Conservation (phyloP, 1,140 invertebrate genomes). For the Diachasmimorpha longicaudata region DNA sequence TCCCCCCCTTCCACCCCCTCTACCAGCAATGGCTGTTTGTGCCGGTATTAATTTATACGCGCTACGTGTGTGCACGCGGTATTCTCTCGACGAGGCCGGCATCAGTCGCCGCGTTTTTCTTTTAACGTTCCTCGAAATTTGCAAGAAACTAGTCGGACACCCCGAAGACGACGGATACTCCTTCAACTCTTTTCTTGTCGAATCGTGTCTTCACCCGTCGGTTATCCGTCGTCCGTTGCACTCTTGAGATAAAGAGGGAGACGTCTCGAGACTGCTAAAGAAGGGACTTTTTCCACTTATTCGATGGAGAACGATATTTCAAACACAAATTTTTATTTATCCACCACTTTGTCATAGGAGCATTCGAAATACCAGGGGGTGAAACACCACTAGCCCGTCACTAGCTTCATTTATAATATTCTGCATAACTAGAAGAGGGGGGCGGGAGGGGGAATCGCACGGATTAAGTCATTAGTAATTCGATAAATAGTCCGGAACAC, state of each 20-base stretch:
- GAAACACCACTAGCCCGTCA: too few species aligned
- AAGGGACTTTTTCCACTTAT: background rate
- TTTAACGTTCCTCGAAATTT: conserved; percentile 62
- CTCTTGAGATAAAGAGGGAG: background rate
- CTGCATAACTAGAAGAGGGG: too few species aligned
- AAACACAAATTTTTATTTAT: too few species aligned
- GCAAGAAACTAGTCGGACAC: conserved; percentile 64
- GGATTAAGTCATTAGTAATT: too few species aligned
- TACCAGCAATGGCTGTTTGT: background rate
- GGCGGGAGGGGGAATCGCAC: too few species aligned
- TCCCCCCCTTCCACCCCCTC: conserved; percentile 31
- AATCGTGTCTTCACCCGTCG: background rate
- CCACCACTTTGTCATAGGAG: too few species aligned
- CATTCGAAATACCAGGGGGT: too few species aligned
- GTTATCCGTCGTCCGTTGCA: background rate
- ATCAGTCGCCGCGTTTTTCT: conserved; percentile 45
- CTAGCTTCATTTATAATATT: too few species aligned
- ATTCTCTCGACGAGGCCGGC: conserved; percentile 9
- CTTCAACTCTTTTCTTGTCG: conserved; percentile 18
- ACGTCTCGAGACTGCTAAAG: background rate
- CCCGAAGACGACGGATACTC: conserved; percentile 26
- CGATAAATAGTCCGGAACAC: too few species aligned
- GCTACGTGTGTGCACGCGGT: conserved; percentile 58
- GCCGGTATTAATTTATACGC: conserved; percentile 62
- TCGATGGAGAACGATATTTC: background rate